Conservation (phyloP, 2,113 vertebrate genomes). For the Malurus cyaneus region DNA sequence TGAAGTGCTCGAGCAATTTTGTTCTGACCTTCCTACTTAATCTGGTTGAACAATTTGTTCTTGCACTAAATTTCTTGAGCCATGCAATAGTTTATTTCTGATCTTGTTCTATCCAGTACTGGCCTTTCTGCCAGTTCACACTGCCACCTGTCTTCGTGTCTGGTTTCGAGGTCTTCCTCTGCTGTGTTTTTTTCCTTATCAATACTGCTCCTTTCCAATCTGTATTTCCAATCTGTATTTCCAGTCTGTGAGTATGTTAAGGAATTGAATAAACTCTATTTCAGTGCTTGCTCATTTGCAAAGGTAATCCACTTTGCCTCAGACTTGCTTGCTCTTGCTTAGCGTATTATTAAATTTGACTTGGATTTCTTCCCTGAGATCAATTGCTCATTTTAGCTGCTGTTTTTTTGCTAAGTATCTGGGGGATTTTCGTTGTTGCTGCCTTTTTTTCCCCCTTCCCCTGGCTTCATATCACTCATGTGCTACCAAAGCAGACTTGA, state of each 20-base stretch:
- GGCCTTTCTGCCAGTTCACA: background rate
- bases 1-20: background rate
- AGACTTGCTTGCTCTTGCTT: slow-evolving; percentile 24
- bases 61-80: background rate
- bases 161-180: background rate
- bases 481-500: slow-evolving; percentile 22
- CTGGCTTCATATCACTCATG: background rate
- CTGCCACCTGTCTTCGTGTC: background rate
- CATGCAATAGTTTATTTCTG: background rate
- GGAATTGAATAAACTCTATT: background rate
- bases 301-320: slow-evolving; percentile 25
- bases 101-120: background rate
- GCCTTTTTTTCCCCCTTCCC: too few relatives aligned
- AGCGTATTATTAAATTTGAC: slow-evolving; percentile 24
- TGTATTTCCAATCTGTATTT: background rate
- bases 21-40: background rate
- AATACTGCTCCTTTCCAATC: background rate
- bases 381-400: background rate
- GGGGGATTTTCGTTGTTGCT: background rate
- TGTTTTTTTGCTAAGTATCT: background rate
- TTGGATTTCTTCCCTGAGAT: background rate
- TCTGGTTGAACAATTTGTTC: background rate
- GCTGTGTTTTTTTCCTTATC: background rate
- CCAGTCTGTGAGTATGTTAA: background rate
- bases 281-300: slow-evolving; percentile 9